Conservation (phyloP, 1,140 invertebrate species). For the Coenobita brevimanus region DNA sequence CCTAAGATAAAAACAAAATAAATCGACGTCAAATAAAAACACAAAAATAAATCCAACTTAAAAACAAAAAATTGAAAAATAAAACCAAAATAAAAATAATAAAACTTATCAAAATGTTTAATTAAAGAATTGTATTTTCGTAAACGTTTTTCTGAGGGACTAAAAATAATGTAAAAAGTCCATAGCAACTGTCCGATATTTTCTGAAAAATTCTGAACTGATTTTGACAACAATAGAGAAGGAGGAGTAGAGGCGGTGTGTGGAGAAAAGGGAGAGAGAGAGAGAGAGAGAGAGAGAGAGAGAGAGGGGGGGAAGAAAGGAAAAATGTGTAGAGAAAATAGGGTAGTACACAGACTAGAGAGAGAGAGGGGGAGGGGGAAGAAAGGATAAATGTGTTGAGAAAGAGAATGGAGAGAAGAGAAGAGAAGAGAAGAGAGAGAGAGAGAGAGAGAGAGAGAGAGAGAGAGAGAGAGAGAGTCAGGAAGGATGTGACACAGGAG, state of each 20-base stretch:
- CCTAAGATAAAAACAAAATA: no score
- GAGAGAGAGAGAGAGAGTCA: conserved; percentile 17
- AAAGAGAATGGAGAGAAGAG: not conserved
- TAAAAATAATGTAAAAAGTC: not conserved
- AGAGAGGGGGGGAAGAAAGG: not conserved
- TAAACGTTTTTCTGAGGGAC: no score
- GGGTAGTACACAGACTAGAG: not conserved
- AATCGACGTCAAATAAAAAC: no score
- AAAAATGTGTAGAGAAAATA: not conserved
- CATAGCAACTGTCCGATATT: no score
- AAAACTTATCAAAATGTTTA: no score
- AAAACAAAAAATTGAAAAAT: no score
- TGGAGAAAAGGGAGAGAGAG: no score
- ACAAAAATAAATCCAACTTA: no score
- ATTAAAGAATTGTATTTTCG: no score
- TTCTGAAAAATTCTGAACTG: not conserved
- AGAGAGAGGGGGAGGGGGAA: not conserved
- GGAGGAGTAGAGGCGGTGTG: no score
- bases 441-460: conserved; percentile 20
- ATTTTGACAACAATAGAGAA: no score
- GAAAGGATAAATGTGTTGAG: not conserved
- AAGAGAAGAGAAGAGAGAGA: not conserved
- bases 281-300: not conserved
- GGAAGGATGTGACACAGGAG: not conserved
- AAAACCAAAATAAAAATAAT: no score